phyloP scores from a whole-genome alignment of 1,140 invertebrate species.

The Thaumetopoea pityocampa region DNA sequence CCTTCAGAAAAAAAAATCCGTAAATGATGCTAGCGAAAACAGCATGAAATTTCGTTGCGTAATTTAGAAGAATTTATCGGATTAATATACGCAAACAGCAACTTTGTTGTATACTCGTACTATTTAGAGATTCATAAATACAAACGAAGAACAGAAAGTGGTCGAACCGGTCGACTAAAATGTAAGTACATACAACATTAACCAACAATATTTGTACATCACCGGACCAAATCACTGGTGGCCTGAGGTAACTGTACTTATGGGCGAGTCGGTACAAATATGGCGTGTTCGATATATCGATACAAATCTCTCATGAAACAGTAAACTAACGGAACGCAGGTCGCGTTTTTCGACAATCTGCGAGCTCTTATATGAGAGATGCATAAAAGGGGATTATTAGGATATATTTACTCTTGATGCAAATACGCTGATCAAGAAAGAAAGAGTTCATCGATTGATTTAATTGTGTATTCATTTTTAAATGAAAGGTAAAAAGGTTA shows the following conservation, averaged over 20 bases:
- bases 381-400: conserved; percentile 3
- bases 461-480: no score
- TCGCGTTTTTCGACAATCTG: conserved; percentile 24
- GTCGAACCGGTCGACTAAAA: conserved; percentile 4
- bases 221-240: conserved; percentile 11
- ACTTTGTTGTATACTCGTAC: no score
- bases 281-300: conserved; percentile 5
- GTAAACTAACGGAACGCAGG: conserved; percentile 34
- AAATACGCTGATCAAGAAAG: no score
- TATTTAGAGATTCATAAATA: no score
- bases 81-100: no score
- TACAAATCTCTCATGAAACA: conserved; percentile 30
- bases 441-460: no score
- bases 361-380: conserved; percentile 4
- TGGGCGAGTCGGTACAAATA: conserved; percentile 9
- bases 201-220: conserved; percentile 5
- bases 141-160: conserved; percentile 8
- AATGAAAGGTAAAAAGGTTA: no score
- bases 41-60: no score
- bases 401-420: conserved; percentile 2
- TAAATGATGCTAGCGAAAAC: no score
- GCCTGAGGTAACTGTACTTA: conserved; percentile 14
- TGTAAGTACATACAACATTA: conserved; percentile 5
- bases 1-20: no score
- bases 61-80: no score